These are phyloP conservation scores for Pangasius larnaudii DNA, from an alignment of 2,797 vertebrate species.

Conservation along the genomic window DNA sequence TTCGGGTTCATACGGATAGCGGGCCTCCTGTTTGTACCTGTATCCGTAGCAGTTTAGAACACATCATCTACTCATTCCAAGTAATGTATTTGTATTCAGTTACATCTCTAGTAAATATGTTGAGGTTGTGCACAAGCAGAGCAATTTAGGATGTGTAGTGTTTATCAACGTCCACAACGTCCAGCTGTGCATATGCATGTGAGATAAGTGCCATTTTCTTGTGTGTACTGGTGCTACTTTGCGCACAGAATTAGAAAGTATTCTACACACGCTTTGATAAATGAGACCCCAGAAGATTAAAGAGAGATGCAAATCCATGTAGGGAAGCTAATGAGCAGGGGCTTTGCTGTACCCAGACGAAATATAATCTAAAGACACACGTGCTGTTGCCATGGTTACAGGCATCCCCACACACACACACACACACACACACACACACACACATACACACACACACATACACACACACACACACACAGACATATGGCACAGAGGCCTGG, in stretches of 20 bases:
- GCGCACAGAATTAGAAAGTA: neutral
- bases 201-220: neutral
- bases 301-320: slow-evolving; percentile 23
- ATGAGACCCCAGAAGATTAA: neutral
- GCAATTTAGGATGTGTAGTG: neutral
- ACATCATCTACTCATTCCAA: neutral
- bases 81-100: neutral
- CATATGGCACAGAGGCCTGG: neutral
- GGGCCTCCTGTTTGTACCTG: neutral
- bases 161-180: neutral
- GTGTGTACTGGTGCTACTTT: neutral
- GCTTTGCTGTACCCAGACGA: slow-evolving; percentile 11
- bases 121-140: too few species aligned
- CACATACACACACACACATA: slow-evolving; percentile 3
- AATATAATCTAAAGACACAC: neutral
- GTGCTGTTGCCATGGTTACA: slow-evolving; percentile 12
- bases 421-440: neutral
- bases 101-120: too few species aligned
- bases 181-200: neutral
- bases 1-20: neutral
- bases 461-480: neutral
- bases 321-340: neutral
- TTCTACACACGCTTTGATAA: neutral
- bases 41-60: neutral
- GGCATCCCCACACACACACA: neutral